A percentile compares a stretch with the other conserved stretches of the same genome.
Evolutionary conservation across 1,140 invertebrate genomes (phyloP).

Genomic region (Galleria mellonella): DNA sequence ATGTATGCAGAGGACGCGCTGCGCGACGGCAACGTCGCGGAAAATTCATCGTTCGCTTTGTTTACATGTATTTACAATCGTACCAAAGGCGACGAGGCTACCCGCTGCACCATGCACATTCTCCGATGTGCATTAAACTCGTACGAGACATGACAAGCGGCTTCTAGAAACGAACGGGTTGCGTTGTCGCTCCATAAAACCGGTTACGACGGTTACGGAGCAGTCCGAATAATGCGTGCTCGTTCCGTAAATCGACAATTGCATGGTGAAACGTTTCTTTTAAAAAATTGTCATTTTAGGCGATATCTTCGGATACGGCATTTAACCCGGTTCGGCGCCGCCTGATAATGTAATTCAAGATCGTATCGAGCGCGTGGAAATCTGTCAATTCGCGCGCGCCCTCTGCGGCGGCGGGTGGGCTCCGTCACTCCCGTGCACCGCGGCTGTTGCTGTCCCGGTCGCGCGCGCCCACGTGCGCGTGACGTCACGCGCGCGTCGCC

Average conservation of each 20-base stretch:
- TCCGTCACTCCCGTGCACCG: constrained; percentile 13
- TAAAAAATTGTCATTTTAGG: not conserved
- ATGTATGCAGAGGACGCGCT: not conserved
- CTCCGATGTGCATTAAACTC: not conserved
- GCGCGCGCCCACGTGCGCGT: constrained; percentile 60
- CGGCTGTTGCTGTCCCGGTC: constrained; percentile 29
- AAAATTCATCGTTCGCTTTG: constrained; percentile 36
- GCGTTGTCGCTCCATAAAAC: not conserved
- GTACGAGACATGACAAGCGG: not conserved
- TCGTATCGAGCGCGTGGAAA: constrained; percentile 61
- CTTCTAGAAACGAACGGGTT: not conserved
- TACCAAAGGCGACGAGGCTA: constrained; percentile 17
- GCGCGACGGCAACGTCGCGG: constrained; percentile 19
- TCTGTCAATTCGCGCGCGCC: constrained; percentile 55
- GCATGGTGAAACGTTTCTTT: not conserved
- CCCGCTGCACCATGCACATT: not conserved
- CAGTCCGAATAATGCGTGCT: not conserved
- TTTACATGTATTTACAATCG: constrained; percentile 32
- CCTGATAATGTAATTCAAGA: constrained; percentile 54
- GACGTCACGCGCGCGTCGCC: constrained; percentile 50
- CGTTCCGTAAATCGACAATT: not conserved
- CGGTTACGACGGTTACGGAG: constrained; percentile 1
- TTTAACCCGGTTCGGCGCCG: constrained; percentile 26
- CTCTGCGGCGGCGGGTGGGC: constrained; percentile 25
- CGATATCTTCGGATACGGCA: constrained; percentile 15